Conservation (phyloP, 2,113 vertebrate genomes). For the Centropristis striata region DNA sequence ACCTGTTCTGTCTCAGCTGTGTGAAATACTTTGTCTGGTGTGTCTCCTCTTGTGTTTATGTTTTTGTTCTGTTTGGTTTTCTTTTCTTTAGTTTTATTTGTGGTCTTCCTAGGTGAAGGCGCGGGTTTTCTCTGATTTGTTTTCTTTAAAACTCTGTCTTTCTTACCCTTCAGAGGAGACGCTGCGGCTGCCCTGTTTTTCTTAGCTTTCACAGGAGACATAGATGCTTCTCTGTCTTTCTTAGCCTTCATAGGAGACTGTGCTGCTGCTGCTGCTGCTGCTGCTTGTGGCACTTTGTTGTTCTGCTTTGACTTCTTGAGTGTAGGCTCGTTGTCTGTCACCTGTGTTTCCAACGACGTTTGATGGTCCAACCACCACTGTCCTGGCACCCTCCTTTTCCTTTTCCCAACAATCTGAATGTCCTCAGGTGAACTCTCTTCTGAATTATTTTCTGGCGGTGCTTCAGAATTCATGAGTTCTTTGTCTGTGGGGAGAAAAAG, state of each 20-base stretch:
- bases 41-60: neutral
- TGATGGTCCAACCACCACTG: slow-evolving; percentile 74
- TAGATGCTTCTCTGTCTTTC: slow-evolving; percentile 9
- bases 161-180: slow-evolving; percentile 30
- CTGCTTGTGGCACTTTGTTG: neutral
- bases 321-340: neutral
- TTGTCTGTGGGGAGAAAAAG: slow-evolving; percentile 3
- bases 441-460: neutral
- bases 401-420: slow-evolving; percentile 35
- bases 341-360: slow-evolving; percentile 17
- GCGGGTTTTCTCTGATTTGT: slow-evolving; percentile 1
- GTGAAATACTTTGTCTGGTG: neutral
- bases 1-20: neutral
- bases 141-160: slow-evolving; percentile 16
- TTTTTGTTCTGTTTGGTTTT: slow-evolving; percentile 9
- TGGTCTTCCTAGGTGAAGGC: neutral
- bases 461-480: neutral
- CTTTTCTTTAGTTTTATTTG: slow-evolving; percentile 31
- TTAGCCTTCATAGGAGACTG: slow-evolving; percentile 22
- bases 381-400: slow-evolving; percentile 66
- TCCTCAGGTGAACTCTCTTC: slow-evolving; percentile 36
- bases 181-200: neutral
- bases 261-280: neutral
- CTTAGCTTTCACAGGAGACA: too few relatives aligned
- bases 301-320: slow-evolving; percentile 46